Evolutionary conservation across 1,140 invertebrate species (phyloP).

Genomic region (Bombus vancouverensis): DNA sequence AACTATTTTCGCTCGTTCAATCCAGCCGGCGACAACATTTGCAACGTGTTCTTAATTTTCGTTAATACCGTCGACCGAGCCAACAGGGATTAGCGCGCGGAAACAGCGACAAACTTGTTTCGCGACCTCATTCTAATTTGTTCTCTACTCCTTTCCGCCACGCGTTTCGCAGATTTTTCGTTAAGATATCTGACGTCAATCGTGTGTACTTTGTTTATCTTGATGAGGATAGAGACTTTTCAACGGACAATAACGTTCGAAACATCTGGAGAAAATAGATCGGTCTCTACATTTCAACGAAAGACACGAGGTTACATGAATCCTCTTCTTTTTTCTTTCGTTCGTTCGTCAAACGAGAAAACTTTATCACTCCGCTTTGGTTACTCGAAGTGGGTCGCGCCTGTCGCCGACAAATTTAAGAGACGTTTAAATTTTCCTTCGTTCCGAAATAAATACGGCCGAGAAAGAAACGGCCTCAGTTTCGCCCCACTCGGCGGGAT

Average conservation of each 20-base stretch:
- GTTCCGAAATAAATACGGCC: constrained; percentile 32
- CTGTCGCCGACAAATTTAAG: constrained; percentile 12
- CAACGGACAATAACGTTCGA: not conserved
- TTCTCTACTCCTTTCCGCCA: not conserved
- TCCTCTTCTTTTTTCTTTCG: not conserved
- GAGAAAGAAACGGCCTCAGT: not conserved
- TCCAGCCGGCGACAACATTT: not conserved
- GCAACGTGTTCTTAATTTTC: too few relatives aligned
- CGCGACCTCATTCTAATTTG: constrained; percentile 23
- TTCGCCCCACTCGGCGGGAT: constrained; percentile 25
- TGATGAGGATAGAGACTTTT: not conserved
- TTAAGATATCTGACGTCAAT: constrained; percentile 21
- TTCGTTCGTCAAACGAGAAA: not conserved
- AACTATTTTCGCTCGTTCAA: not conserved
- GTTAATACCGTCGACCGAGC: not conserved
- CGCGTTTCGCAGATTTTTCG: constrained; percentile 2
- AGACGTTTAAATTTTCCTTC: constrained; percentile 22
- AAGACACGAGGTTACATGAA: not conserved
- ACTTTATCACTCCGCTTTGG: not conserved
- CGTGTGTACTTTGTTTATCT: not conserved
- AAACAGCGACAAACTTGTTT: constrained; percentile 23
- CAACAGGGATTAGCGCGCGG: not conserved
- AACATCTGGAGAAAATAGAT: constrained; percentile 15
- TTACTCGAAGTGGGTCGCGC: constrained; percentile 17
- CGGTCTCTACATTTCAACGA: not conserved